Conservation (phyloP, 1,140 invertebrate species). For the Zaprionus nigranus region DNA sequence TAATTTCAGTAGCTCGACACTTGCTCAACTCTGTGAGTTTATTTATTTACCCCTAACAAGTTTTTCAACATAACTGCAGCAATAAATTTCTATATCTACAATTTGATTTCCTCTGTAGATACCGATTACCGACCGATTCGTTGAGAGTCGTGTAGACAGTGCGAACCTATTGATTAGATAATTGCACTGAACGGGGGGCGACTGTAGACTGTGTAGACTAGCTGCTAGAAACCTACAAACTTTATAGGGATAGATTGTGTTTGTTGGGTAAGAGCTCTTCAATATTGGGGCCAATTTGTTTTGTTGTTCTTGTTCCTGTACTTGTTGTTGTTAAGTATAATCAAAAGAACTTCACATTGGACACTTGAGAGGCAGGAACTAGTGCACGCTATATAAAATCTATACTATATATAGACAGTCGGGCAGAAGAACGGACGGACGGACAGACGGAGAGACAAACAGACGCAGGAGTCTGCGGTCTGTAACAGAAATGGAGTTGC, state of each 20-base stretch:
- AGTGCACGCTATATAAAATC: conserved; percentile 19
- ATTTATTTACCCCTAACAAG: conserved; percentile 53
- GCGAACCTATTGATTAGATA: conserved; percentile 80
- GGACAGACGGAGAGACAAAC: neutral
- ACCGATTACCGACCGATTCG: conserved; percentile 44
- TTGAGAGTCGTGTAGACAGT: conserved; percentile 51
- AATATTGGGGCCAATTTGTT: conserved; percentile 63
- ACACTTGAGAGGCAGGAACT: conserved; percentile 63
- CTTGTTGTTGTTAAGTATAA: conserved; percentile 44
- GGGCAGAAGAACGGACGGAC: neutral
- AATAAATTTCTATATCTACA: conserved; percentile 33
- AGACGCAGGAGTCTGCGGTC: conserved; percentile 10
- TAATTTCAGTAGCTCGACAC: conserved; percentile 21
- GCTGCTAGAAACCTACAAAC: conserved; percentile 31
- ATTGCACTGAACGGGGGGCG: conserved; percentile 45
- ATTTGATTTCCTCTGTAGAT: conserved; percentile 70
- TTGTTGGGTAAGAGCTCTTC: conserved; percentile 21
- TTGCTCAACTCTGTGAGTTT: conserved; percentile 26
- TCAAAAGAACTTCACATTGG: conserved; percentile 67
- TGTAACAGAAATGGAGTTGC: conserved; percentile 40
- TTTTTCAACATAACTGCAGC: conserved; percentile 39
- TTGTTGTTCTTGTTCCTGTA: conserved; percentile 20
- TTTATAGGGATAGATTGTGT: conserved; percentile 22
- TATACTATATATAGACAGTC: conserved; percentile 66
- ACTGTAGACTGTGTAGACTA: conserved; percentile 25